phyloP scores from a whole-genome alignment of 2,113 vertebrate genomes.

The Hippoglossus stenolepis region DNA sequence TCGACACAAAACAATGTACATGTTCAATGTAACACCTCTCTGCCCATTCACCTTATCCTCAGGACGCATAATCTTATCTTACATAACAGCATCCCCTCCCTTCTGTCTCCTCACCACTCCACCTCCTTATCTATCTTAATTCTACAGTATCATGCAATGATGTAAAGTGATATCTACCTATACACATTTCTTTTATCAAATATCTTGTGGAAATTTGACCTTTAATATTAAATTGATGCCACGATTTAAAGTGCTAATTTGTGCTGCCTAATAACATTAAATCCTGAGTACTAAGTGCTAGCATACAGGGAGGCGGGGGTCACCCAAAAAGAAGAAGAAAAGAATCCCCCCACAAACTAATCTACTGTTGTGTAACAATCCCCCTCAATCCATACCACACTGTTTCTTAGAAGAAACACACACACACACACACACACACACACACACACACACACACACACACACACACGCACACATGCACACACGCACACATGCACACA shows the following conservation, averaged over 20 bases:
- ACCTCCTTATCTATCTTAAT: background rate
- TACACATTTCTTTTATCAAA: background rate
- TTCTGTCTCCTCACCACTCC: background rate
- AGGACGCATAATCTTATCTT: conserved; percentile 41
- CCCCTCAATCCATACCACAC: conserved; percentile 35
- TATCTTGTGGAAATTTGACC: conserved; percentile 13
- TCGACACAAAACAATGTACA: background rate
- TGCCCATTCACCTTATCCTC: background rate
- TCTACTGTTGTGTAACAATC: conserved; percentile 73
- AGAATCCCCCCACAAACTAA: conserved; percentile 48
- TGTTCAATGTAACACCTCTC: background rate
- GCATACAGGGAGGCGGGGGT: background rate
- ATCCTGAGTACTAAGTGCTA: conserved; percentile 51
- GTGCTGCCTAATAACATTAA: conserved; percentile 58
- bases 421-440: conserved; percentile 18
- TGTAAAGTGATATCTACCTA: background rate
- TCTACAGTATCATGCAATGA: background rate
- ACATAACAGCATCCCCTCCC: conserved; percentile 33
- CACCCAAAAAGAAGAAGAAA: conserved; percentile 13
- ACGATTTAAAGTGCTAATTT: conserved; percentile 55
- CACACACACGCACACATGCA: conserved; percentile 18
- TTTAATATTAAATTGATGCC: conserved; percentile 19
- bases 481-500: conserved; percentile 22
- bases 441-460: conserved; percentile 30
- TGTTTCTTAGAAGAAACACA: conserved; percentile 23